These are phyloP conservation scores for Brevipalpus yothersi DNA, from an alignment of 1,140 invertebrate genomes.

Conservation along the genomic window DNA sequence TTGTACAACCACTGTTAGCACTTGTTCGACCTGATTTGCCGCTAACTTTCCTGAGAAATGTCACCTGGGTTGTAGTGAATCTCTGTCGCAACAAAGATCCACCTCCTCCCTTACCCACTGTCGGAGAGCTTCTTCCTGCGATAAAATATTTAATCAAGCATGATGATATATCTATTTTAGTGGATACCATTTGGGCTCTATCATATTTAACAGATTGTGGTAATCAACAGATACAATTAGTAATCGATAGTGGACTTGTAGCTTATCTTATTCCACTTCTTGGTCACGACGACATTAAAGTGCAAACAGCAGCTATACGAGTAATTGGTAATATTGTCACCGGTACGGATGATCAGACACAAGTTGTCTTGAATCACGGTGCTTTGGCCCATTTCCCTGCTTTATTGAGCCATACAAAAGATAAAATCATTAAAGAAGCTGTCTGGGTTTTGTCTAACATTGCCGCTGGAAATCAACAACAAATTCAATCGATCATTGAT, in stretches of 20 bases:
- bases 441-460: conserved; percentile 62
- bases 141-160: conserved; percentile 54
- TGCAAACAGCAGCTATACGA: conserved; percentile 66
- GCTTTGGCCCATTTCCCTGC: conserved; percentile 40
- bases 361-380: conserved; percentile 54
- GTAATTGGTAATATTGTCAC: conserved; percentile 37
- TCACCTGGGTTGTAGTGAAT: conserved; percentile 96
- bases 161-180: conserved; percentile 36
- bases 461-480: conserved; percentile 42
- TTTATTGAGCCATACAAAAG: conserved; percentile 45
- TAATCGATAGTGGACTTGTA: conserved; percentile 85
- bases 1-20: conserved; percentile 58
- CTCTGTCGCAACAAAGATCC: conserved; percentile 89
- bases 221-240: conserved; percentile 78
- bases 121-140: conserved; percentile 76
- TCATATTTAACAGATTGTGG: conserved; percentile 96
- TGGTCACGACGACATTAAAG: conserved; percentile 87
- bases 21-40: conserved; percentile 84
- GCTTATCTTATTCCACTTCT: conserved; percentile 77
- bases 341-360: conserved; percentile 48
- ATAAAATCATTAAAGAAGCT: conserved; percentile 56
- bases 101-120: conserved; percentile 55
- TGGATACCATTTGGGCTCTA: conserved; percentile 96
- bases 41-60: conserved; percentile 57
- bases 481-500: conserved; percentile 50